Base-by-base conservation (phyloP, 1,140 invertebrate genomes). In the Formica selysi region DNA sequence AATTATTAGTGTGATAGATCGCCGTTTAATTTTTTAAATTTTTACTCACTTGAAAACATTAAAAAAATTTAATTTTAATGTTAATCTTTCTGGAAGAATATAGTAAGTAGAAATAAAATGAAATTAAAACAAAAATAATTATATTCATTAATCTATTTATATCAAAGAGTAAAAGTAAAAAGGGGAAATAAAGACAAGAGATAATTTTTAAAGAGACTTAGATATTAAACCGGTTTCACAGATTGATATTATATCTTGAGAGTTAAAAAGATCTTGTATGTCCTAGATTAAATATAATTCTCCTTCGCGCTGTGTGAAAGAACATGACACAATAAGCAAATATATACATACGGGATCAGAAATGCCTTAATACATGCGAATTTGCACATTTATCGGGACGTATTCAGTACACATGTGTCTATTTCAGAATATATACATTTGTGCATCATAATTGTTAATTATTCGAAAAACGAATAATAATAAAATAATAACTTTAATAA, bases 281-380 rank as follows among this genome's bases (percentile, higher is more conserved):
- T 65, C 41, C 13, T 13, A 11, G 32, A 41, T 41, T 57, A 70
- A 80, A 41, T 59, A 22, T 32, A 48, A 62, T 61, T 74, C 11
- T 48, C 13, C n/a, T 22, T 74, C 4, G 79, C 67, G 16, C 67
- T 54, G 54, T 7, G 16, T 83, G 41, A 83, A 62, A 8, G 57
- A 83, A 73, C n/a, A 74, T 74, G 38, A 54, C 51, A 71, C 67
- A 71, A 32, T 73, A 74, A 61, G 68, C 79, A 36, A n/a, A n/a
- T 41, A 51, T 19, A 4, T 51, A 51, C 4, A 44, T 44, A 51
- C 0, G 11, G 1, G 0, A 16, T 41, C 10, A 48, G 16, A 51
- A 51, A 51, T 6, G 48, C 16, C 16, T 51, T 51, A 51, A 51
- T 16, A 51, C 4, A 19, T 29, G 26, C 5, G 48, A 51, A 51